Evolutionary conservation across 2,113 vertebrate species (phyloP), one percentile per base, ranked within the genome.

Genomic region (Chaetops frenatus): DNA sequence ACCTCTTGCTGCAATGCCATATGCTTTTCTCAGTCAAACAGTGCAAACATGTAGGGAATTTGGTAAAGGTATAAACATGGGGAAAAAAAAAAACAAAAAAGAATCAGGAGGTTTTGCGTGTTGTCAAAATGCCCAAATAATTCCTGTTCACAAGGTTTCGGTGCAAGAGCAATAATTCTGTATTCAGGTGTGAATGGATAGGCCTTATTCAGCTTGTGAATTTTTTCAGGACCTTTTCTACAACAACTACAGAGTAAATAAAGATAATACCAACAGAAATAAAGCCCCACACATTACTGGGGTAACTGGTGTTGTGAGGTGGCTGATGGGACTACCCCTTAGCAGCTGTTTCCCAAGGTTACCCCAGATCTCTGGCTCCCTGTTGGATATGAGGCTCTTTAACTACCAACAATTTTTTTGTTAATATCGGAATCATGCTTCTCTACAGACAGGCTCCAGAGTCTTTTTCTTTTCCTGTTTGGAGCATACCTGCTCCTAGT

Each of bases 161-260:
- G 51, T 21, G 6, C n/a, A 45, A 76, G 50, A n/a, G 36, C 35
- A 53, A 1, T 21, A n/a, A 71, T 79, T 56, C 25, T 31, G 12
- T 60, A 57, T 61, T 45, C 22, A 56, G 8, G 0, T 20, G 35
- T 50, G 50, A 57, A 21, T 10, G n/a, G 20, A 20, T 2, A 33
- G 45, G 36, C 8, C 0, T 65, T 73, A 20, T 5, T 86, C 76
- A 73, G 44, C 69, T 71, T 60, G 66, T 35, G 51, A 38, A 14
- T 24, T n/a, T 77, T 91, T 85, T 74, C 60, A 87, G 73, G 44
- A 72, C 48, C 28, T 71, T 85, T 65, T 62, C 42, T 73, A 22
- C 6, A 72, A 20, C 19, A 23, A 15, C 22, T 36, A 20, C 31
- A 73, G 76, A 66, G 40, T 45, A 73, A 65, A 69, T 47, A 51